phyloP scores from a whole-genome alignment of 1,140 invertebrate species.

The Lepeophtheirus salmonis region DNA sequence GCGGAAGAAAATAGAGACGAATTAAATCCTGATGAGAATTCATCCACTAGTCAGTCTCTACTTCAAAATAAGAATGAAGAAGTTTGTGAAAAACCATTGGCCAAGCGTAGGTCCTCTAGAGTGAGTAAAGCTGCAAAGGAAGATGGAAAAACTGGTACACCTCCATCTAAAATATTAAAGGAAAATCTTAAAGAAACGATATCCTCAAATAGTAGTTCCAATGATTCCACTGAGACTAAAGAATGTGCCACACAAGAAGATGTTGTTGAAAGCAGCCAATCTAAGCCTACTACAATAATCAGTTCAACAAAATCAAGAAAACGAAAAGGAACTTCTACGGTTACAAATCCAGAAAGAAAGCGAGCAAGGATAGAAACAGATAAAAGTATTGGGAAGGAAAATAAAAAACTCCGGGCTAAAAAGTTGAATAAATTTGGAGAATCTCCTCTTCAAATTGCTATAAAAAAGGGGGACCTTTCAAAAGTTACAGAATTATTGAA shows the following conservation, averaged over 20 bases:
- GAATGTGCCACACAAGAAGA: background rate
- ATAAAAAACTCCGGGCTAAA: background rate
- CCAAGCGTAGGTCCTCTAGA: no score
- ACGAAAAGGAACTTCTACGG: no score
- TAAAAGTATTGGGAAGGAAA: no score
- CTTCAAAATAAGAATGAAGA: no score
- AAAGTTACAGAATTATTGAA: background rate
- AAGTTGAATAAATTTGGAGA: constrained; percentile 13
- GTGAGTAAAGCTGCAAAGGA: no score
- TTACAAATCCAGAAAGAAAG: no score
- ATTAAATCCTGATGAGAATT: background rate
- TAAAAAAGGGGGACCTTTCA: constrained; percentile 6
- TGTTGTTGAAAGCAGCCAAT: background rate
- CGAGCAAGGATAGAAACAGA: no score
- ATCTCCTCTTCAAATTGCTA: constrained; percentile 3
- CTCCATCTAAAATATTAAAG: no score
- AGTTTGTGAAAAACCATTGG: no score
- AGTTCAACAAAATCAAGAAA: background rate
- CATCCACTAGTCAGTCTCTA: background rate
- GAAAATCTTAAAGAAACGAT: no score
- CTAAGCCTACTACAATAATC: background rate
- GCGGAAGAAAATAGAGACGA: background rate
- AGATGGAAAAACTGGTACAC: no score
- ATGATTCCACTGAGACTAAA: background rate
- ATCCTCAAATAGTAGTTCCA: no score